Conservation (phyloP, 1,140 invertebrate species). For the Drosophila lini region DNA sequence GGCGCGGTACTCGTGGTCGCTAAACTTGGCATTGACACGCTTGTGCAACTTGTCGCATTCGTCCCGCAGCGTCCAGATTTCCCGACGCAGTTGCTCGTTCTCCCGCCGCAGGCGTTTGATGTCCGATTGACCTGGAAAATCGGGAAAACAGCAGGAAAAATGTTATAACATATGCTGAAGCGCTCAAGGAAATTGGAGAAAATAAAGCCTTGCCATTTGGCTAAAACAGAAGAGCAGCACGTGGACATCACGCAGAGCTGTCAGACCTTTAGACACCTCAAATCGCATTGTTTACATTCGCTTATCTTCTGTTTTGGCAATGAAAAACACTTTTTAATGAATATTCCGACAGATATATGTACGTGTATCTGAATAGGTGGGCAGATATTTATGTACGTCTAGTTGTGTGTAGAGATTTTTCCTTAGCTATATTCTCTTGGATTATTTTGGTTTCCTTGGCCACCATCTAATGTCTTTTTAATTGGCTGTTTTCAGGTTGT, state of each 20-base stretch:
- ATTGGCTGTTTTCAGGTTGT: slow-evolving; percentile 55
- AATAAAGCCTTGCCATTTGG: slow-evolving; percentile 7
- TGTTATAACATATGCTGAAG: neutral
- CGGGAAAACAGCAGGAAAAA: neutral
- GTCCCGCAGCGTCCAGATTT: slow-evolving; percentile 94
- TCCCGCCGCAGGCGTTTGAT: slow-evolving; percentile 94
- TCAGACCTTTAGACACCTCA: slow-evolving; percentile 56
- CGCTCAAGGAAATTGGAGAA: neutral
- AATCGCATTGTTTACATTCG: slow-evolving; percentile 70
- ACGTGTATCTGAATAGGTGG: slow-evolving; percentile 16
- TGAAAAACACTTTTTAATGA: slow-evolving; percentile 42
- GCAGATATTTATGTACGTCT: slow-evolving; percentile 24
- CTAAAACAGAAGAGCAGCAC: slow-evolving; percentile 36
- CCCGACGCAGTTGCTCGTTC: slow-evolving; percentile 93
- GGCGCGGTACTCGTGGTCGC: slow-evolving; percentile 67
- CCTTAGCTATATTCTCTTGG: slow-evolving; percentile 23
- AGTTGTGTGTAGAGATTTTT: slow-evolving; percentile 29
- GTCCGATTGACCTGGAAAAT: slow-evolving; percentile 90
- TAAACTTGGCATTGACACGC: slow-evolving; percentile 76
- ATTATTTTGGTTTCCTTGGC: slow-evolving; percentile 49
- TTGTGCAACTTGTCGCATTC: slow-evolving; percentile 94
- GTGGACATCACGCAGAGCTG: slow-evolving; percentile 41
- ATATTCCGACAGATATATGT: slow-evolving; percentile 27
- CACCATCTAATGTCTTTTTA: slow-evolving; percentile 71
- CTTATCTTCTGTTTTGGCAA: slow-evolving; percentile 68